A percentile compares a stretch with the other conserved stretches of the same genome.
These are phyloP conservation scores for Reinhardtius hippoglossoides DNA, from an alignment of 2,113 vertebrate species.

Conservation along the genomic window DNA sequence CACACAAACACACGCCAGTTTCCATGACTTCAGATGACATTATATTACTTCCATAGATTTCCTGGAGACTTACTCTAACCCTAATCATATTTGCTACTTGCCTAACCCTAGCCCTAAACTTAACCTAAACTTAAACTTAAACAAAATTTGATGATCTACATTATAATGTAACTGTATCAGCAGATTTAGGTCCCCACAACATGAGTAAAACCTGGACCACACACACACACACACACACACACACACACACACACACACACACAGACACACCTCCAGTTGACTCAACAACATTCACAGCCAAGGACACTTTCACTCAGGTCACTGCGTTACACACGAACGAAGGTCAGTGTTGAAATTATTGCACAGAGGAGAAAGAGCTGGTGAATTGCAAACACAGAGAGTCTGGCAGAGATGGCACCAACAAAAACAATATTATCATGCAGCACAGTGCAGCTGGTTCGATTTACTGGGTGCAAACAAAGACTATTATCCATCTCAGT, in stretches of 20 bases:
- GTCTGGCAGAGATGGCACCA: conserved; percentile 54
- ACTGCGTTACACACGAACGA: conserved; percentile 40
- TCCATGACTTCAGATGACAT: too few relatives aligned
- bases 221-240: too few relatives aligned
- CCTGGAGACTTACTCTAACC: too few relatives aligned
- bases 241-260: conserved; percentile 12
- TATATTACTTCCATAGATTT: too few relatives aligned
- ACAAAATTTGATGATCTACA: too few relatives aligned
- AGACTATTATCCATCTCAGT: conserved; percentile 43
- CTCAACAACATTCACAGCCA: conserved; percentile 62
- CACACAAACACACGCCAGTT: conserved; percentile 7
- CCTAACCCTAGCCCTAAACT: too few relatives aligned
- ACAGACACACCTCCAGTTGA: conserved; percentile 56
- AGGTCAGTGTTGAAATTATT: conserved; percentile 56
- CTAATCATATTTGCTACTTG: too few relatives aligned
- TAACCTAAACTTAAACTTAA: too few relatives aligned
- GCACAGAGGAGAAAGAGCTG: conserved; percentile 37
- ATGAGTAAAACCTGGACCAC: too few relatives aligned
- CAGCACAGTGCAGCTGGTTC: conserved; percentile 59
- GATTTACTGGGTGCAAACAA: conserved; percentile 54
- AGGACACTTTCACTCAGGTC: conserved; percentile 61
- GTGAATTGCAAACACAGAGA: conserved; percentile 52
- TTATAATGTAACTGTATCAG: too few relatives aligned
- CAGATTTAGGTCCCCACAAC: too few relatives aligned
- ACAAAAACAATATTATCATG: conserved; percentile 64